A percentile compares a stretch with the other conserved stretches of the same genome.
Conservation (phyloP, 1,140 invertebrate species). For the Trichomalopsis sarcophagae region DNA sequence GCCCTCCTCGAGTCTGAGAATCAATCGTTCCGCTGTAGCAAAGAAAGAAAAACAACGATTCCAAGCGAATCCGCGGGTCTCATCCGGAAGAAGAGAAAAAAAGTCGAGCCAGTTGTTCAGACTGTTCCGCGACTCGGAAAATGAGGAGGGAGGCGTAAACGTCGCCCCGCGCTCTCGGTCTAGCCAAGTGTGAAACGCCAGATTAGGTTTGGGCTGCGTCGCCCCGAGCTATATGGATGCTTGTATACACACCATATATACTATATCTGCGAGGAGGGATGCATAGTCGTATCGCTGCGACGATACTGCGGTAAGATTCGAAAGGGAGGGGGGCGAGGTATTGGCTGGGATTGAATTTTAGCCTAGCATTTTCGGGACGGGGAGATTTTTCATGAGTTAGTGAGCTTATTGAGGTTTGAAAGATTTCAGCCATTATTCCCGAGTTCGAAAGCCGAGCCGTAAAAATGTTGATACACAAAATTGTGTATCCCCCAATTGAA, state of each 20-base stretch:
- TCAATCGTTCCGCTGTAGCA: not conserved
- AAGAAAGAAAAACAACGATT: not conserved
- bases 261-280: not conserved
- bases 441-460: not conserved
- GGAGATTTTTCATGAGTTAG: not conserved
- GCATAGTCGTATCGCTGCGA: not conserved
- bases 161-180: not conserved
- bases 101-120: not conserved
- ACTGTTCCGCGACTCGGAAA: slow-evolving; percentile 25
- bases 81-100: not conserved
- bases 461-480: too few relatives aligned
- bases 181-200: slow-evolving; percentile 35
- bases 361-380: not conserved
- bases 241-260: not conserved
- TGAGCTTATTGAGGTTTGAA: not conserved
- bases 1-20: not conserved
- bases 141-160: slow-evolving; percentile 13
- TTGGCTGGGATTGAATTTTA: not conserved
- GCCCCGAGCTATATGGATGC: not conserved
- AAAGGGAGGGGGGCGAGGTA: not conserved
- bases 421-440: not conserved
- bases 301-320: not conserved
- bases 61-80: not conserved
- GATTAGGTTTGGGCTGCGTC: slow-evolving; percentile 7
- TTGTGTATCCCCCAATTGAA: not conserved